Conservation (phyloP, 2,113 vertebrate species). For the Pantherophis guttatus region DNA sequence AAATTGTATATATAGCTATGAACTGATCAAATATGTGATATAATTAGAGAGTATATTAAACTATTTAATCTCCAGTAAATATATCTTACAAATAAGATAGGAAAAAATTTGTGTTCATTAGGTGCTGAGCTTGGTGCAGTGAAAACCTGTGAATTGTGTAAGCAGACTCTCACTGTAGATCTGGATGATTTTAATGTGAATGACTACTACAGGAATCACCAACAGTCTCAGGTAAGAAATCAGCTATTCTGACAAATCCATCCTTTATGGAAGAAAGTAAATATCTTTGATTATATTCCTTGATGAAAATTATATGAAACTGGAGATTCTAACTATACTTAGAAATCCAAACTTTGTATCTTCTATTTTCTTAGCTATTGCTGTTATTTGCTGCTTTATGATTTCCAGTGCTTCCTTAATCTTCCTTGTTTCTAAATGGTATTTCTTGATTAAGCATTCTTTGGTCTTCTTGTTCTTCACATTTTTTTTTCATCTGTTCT, state of each 20-base stretch:
- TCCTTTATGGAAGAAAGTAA: slow-evolving; percentile 18
- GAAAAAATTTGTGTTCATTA: slow-evolving; percentile 37
- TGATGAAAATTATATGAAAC: neutral
- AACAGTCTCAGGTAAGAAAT: slow-evolving; percentile 53
- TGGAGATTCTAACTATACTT: neutral
- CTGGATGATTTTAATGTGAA: slow-evolving; percentile 54
- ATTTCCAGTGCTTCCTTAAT: neutral
- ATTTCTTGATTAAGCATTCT: neutral
- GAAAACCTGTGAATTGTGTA: slow-evolving; percentile 66
- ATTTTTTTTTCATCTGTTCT: neutral
- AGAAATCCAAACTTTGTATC: neutral
- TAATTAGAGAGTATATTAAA: neutral
- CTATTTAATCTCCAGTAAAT: slow-evolving; percentile 10
- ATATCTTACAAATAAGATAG: neutral
- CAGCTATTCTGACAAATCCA: neutral
- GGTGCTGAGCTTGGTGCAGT: slow-evolving; percentile 57
- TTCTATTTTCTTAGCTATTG: neutral
- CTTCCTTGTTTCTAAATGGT: neutral
- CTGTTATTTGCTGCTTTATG: neutral
- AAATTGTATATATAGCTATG: neutral
- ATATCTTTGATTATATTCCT: neutral
- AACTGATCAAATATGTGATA: neutral
- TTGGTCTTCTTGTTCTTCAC: neutral
- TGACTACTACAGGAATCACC: slow-evolving; percentile 56
- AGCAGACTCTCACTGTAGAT: slow-evolving; percentile 48